These are phyloP conservation scores for Hirtodrosophila alboralis DNA, from an alignment of 2,888 invertebrate species.

Conservation along the genomic window DNA sequence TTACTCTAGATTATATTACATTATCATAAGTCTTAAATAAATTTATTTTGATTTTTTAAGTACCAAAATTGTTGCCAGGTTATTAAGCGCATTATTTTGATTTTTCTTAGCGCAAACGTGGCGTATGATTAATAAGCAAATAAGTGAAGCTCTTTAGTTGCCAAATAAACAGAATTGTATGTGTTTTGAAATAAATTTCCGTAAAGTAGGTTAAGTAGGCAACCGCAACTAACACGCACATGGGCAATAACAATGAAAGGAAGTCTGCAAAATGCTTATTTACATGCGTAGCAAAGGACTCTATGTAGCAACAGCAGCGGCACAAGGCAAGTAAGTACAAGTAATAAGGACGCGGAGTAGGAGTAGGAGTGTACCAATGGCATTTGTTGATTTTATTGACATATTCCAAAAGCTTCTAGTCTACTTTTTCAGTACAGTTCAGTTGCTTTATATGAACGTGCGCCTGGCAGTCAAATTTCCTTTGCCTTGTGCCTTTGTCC, in stretches of 20 bases:
- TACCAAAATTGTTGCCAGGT: slow-evolving; percentile 56
- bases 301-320: slow-evolving; percentile 9
- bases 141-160: slow-evolving; percentile 8
- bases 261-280: slow-evolving; percentile 59
- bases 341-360: slow-evolving; percentile 26
- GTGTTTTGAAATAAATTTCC: background rate
- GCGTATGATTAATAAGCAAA: slow-evolving; percentile 54
- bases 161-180: slow-evolving; percentile 1
- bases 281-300: slow-evolving; percentile 42
- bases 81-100: slow-evolving; percentile 43
- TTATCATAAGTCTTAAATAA: slow-evolving; percentile 24
- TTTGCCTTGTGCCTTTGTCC: slow-evolving; percentile 44
- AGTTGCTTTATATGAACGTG: slow-evolving; percentile 27
- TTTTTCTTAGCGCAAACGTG: slow-evolving; percentile 18
- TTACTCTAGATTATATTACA: slow-evolving; percentile 25
- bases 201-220: slow-evolving; percentile 21
- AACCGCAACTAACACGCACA: slow-evolving; percentile 32
- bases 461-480: slow-evolving; percentile 66
- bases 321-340: slow-evolving; percentile 25
- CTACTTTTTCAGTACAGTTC: slow-evolving; percentile 13
- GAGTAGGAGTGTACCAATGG: slow-evolving; percentile 49
- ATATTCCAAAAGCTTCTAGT: slow-evolving; percentile 52
- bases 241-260: slow-evolving; percentile 61
- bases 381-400: slow-evolving; percentile 79
- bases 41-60: too few species aligned